A percentile compares a stretch with the other conserved stretches of the same genome.
phyloP scores from a whole-genome alignment of 2,113 vertebrate genomes.

The Cyprinodon variegatus region DNA sequence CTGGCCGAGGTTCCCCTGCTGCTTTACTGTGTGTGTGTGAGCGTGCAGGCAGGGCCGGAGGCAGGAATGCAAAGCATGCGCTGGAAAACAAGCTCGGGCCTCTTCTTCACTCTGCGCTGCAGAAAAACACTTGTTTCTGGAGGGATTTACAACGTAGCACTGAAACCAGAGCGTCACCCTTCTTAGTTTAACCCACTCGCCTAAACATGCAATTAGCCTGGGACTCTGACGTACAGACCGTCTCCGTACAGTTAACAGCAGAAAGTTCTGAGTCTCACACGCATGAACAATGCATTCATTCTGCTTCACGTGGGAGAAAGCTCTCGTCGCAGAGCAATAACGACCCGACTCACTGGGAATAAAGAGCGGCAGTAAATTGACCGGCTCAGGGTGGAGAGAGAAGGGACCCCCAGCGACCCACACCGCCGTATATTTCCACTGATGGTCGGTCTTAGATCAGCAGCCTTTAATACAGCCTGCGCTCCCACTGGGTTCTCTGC shows the following conservation, averaged over 20 bases:
- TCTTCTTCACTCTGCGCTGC: constrained; percentile 59
- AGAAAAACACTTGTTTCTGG: constrained; percentile 10
- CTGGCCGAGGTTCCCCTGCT: constrained; percentile 36
- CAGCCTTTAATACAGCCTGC: not conserved
- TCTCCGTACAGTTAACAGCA: constrained; percentile 36
- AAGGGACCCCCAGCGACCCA: constrained; percentile 8
- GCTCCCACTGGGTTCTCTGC: not conserved
- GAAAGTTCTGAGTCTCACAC: constrained; percentile 18
- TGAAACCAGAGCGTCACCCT: constrained; percentile 16
- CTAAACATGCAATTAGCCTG: constrained; percentile 36
- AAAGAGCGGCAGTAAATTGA: constrained; percentile 23
- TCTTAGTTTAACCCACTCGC: constrained; percentile 7
- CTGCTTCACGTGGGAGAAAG: constrained; percentile 34
- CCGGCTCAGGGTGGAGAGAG: constrained; percentile 21
- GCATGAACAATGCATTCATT: constrained; percentile 37
- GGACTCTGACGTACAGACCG: constrained; percentile 32
- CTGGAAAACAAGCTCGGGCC: constrained; percentile 74
- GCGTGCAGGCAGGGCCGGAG: constrained; percentile 45
- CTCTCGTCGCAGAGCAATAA: constrained; percentile 27
- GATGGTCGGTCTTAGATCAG: constrained; percentile 41
- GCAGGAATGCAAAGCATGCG: constrained; percentile 77
- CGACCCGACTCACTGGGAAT: constrained; percentile 21
- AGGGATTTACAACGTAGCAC: constrained; percentile 21
- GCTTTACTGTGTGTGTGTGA: constrained; percentile 41
- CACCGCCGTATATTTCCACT: constrained; percentile 26